Base-by-base conservation (phyloP, 2,888 invertebrate genomes). In the Rhimphoctona megacephalus region DNA sequence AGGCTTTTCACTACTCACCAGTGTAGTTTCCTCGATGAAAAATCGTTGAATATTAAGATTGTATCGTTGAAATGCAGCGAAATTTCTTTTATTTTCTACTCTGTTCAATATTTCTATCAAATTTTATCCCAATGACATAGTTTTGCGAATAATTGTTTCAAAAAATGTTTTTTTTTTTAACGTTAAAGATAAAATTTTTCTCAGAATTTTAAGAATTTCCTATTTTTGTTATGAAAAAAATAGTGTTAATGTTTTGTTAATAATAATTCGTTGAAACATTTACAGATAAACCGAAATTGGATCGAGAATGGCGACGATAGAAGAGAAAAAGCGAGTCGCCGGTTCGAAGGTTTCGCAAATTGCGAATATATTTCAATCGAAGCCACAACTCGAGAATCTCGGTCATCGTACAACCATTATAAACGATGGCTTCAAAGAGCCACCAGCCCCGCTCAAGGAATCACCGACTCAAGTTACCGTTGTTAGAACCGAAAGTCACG, bases 281-380 rank as follows among this genome's bases (percentile, higher is more conserved):
- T 61, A 4, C 67, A 84, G 79, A 87, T 81, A 74, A 73, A 74
- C 25, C 66, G 39, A 66, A 73, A 36, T 36, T 33, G 67, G 52
- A 57, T 72, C 77, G 81, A 89, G 86, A 85, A 94, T 95, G 95
- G 96, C 95, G 92, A 95, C 96, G 96, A 96, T 96, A 95, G 97
- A 96, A 94, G 95, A 96, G 90, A 96, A 96, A 94, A 96, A 96
- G 92, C 95, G 95, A 91, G 93, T 95, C 90, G 95, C 96, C 94
- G 97, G 97, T 94, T 96, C 97, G 91, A 98, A 98, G 95, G 98
- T 98, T 92, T 98, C 98, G 88, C 98, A 98, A 95, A 98, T 98
- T 90, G 98, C 98, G 85, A 98, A 98, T 94, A 97, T 98, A 94
- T 98, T 98, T 95, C 98, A 98, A 95, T 95, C 95, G 88, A 96